Conservation (phyloP, 2,113 vertebrate species). For the Atlantisia rogersi region DNA sequence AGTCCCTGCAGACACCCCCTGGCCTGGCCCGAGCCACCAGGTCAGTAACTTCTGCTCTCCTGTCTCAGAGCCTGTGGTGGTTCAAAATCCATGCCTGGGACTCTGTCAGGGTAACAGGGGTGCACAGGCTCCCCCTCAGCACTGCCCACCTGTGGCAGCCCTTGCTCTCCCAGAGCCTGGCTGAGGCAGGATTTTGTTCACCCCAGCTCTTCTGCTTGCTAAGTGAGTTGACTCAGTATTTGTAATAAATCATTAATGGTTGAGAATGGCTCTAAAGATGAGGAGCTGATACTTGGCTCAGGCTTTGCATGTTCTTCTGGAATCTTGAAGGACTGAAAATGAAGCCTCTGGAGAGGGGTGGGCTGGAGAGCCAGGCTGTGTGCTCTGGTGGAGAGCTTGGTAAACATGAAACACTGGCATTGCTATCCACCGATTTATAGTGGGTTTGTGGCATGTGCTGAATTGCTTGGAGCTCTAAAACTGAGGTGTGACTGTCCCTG, state of each 20-base stretch:
- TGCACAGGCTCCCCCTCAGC: neutral
- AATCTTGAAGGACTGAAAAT: neutral
- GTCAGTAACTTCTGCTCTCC: neutral
- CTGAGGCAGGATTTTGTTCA: neutral
- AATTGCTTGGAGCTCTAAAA: neutral
- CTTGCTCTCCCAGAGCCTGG: neutral
- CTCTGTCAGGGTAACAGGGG: accelerated
- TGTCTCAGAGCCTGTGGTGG: accelerated
- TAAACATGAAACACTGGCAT: neutral
- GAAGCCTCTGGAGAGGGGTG: neutral
- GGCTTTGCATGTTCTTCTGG: neutral
- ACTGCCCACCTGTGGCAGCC: neutral
- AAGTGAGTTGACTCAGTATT: neutral
- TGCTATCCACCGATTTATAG: neutral
- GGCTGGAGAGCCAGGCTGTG: neutral
- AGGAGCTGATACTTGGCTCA: neutral
- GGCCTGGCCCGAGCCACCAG: neutral
- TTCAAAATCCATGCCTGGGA: neutral
- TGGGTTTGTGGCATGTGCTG: neutral
- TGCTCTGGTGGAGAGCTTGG: neutral
- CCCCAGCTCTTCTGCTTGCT: neutral
- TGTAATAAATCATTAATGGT: neutral
- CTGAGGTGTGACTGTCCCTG: neutral
- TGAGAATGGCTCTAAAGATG: neutral
- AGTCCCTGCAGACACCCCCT: neutral